Evolutionary conservation across 2,888 invertebrate genomes (phyloP).

Genomic region (Heliconius sara): DNA sequence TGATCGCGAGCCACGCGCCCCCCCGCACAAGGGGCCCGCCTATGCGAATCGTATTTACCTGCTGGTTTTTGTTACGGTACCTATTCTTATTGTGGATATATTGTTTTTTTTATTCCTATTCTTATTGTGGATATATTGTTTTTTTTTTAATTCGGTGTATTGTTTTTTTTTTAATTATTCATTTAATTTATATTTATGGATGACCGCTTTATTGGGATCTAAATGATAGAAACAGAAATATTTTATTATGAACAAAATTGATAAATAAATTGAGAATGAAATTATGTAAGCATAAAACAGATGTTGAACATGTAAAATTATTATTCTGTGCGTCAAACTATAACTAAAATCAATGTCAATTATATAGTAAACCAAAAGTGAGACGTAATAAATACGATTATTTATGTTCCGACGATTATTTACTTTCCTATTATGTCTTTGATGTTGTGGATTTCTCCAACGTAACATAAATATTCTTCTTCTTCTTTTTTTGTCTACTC

Average conservation of each 20-base stretch:
- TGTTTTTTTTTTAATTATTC: not conserved
- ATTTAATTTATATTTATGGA: too few species aligned
- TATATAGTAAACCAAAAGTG: slow-evolving; percentile 47
- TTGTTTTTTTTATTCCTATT: too few species aligned
- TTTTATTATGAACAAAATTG: too few species aligned
- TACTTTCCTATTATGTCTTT: slow-evolving; percentile 66
- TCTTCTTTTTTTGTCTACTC: slow-evolving; percentile 63
- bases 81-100: not conserved
- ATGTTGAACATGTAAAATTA: too few species aligned
- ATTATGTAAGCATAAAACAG: too few species aligned
- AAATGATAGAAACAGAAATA: too few species aligned
- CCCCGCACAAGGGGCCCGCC: slow-evolving; percentile 42
- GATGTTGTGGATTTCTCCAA: slow-evolving; percentile 70
- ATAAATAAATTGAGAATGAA: too few species aligned
- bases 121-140: too few species aligned
- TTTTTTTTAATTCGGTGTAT: not conserved
- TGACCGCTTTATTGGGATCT: not conserved
- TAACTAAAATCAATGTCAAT: slow-evolving; percentile 1
- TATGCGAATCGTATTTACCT: slow-evolving; percentile 20
- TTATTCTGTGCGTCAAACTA: too few species aligned
- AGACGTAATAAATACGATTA: slow-evolving; percentile 58
- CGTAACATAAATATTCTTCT: slow-evolving; percentile 65
- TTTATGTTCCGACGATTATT: too few species aligned
- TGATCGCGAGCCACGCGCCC: slow-evolving; percentile 61
- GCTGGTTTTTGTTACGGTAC: not conserved